phyloP scores from a whole-genome alignment of 35 echinoderm and acorn worm species.

The Holothuria glaberrima region DNA sequence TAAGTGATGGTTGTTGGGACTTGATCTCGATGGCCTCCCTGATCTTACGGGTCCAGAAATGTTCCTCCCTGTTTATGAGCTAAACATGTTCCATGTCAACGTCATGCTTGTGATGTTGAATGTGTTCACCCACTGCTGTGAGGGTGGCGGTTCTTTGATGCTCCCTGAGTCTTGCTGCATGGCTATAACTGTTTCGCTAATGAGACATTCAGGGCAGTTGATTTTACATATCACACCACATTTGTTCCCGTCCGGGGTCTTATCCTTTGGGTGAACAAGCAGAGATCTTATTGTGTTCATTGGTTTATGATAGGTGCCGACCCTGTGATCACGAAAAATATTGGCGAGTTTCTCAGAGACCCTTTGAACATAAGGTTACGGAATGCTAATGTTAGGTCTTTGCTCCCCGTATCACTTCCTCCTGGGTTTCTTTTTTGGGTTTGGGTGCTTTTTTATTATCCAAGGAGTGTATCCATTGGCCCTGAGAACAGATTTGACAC shows the following conservation, averaged over 20 bases:
- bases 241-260: slow-evolving; percentile 1
- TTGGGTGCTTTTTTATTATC: slow-evolving; percentile 22
- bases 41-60: not conserved
- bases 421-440: not conserved
- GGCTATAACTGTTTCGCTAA: not conserved
- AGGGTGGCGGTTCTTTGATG: not conserved
- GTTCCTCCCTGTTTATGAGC: too few relatives aligned
- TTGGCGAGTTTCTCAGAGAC: slow-evolving; percentile 25
- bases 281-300: too few relatives aligned
- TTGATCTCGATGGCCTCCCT: slow-evolving; percentile 21
- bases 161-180: not conserved
- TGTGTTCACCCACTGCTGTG: too few relatives aligned
- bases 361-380: not conserved
- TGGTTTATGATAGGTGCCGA: slow-evolving; percentile 35
- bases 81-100: too few relatives aligned
- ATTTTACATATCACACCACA: not conserved
- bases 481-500: too few relatives aligned
- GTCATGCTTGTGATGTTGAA: too few relatives aligned
- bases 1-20: too few relatives aligned
- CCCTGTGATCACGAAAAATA: not conserved
- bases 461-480: not conserved
- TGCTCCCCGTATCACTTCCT: not conserved
- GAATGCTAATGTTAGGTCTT: not conserved
- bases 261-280: slow-evolving; percentile 44
- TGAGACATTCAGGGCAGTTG: too few relatives aligned